Evolutionary conservation across 2,888 invertebrate genomes (phyloP).

Genomic region (Dynastes maya): DNA sequence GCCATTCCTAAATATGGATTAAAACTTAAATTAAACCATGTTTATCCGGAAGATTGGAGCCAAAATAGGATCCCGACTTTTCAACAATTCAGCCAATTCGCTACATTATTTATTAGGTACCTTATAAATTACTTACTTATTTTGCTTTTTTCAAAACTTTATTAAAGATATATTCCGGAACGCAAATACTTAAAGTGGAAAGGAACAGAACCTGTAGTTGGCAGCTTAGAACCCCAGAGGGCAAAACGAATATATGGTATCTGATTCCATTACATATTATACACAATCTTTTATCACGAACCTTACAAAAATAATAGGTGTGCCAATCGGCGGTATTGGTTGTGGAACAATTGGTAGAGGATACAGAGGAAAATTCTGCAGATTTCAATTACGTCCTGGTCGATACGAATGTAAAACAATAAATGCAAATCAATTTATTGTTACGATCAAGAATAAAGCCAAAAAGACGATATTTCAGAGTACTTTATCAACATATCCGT

Average conservation of each 20-base stretch:
- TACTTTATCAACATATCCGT: conserved; percentile 83
- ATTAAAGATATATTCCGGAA: conserved; percentile 80
- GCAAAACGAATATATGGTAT: conserved; percentile 90
- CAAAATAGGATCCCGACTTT: conserved; percentile 79
- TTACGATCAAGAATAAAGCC: conserved; percentile 83
- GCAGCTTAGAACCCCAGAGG: conserved; percentile 80
- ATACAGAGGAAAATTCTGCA: conserved; percentile 93
- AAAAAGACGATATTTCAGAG: conserved; percentile 84
- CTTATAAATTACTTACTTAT: conserved; percentile 39
- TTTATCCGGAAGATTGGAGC: conserved; percentile 82
- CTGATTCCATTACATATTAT: neutral
- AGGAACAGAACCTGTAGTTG: conserved; percentile 85
- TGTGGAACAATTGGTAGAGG: conserved; percentile 91
- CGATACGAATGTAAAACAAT: conserved; percentile 89
- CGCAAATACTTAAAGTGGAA: conserved; percentile 77
- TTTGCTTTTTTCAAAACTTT: conserved; percentile 39
- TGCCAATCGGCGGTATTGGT: conserved; percentile 88
- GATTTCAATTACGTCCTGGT: conserved; percentile 92
- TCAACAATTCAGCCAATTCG: conserved; percentile 79
- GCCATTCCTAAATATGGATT: conserved; percentile 79
- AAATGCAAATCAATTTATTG: conserved; percentile 91
- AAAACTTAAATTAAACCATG: conserved; percentile 82
- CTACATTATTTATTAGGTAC: conserved; percentile 83
- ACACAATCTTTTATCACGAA: conserved; percentile 51
- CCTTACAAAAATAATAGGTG: conserved; percentile 73